Base-by-base conservation (phyloP, 2,797 vertebrate species). In the Sebastes dallii region DNA sequence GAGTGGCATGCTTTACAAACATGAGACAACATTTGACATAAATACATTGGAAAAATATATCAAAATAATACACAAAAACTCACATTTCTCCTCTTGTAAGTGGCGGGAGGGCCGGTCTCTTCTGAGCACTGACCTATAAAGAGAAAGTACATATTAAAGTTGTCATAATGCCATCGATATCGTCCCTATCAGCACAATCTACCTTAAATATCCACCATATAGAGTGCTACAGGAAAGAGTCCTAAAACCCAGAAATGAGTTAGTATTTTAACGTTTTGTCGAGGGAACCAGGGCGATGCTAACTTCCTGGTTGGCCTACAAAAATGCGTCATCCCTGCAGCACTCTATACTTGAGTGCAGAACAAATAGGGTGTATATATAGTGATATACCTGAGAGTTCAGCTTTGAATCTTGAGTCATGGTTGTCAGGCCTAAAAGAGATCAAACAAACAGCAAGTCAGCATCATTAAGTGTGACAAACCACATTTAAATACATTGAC, bases 51-150 rank as follows among this genome's bases (percentile, higher is more conserved):
- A 6, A 39, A 14, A 24, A 22, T 24, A 25, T 29, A 25, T 32
- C 10, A 1, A 25, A 62, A 67, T 14, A 50, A 24, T 7, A 34
- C n/a, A 20, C 4, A 27, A 18, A 10, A 66, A 66, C 96, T 97
- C 91, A 99, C 98, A 98, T 96, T 93, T 95, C 96, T 96, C 96
- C 97, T 96, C 96, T 98, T 74, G 97, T 98, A 60, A 99, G 95
- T 42, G 97, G 97, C 22, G 96, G 96, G 72, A 94, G 89, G 86
- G 96, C 96, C 60, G 97, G 96, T 88, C 97, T 97, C 92, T 97
- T 98, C 89, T 97, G 96, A 90, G 96, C 95, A 87, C 82, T 77
- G 87, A 90, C 77, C 94, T 95, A 25, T 6, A 34, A 34, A 34
- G 56, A 80, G 8, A 50, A 64, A 61, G 0, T 36, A 36, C 0